Percentiles rank a stretch among this genome's conserved stretches.
phyloP scores from a whole-genome alignment of 1,140 invertebrate species.

The Frieseomelitta varia region DNA sequence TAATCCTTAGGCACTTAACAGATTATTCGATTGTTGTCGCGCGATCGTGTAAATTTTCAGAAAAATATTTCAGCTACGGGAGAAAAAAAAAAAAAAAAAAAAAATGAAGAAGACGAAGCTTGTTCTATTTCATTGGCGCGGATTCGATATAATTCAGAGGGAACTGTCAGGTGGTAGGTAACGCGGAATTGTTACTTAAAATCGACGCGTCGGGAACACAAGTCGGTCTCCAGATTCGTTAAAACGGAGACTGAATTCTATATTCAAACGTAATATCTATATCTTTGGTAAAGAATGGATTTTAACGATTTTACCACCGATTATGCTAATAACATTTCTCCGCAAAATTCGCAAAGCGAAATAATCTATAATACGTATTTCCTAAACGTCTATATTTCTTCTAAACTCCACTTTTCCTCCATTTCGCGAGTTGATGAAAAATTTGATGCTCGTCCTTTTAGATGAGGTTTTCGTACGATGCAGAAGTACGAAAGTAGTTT shows the following conservation, averaged over 20 bases:
- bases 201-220: conserved; percentile 23
- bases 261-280: conserved; percentile 4
- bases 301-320: background rate
- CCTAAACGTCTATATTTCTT: background rate
- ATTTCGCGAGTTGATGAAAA: background rate
- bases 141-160: background rate
- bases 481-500: background rate
- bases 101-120: background rate
- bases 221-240: background rate
- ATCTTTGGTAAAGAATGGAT: background rate
- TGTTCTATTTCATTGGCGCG: background rate
- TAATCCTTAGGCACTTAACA: background rate
- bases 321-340: background rate
- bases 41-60: background rate
- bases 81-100: too few species aligned
- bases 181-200: background rate
- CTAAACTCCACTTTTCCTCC: background rate
- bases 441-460: background rate
- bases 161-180: background rate
- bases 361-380: background rate
- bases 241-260: conserved; percentile 6
- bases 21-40: background rate
- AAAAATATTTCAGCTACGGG: background rate
- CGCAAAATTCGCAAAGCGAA: background rate
- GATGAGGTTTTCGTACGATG: background rate